Conservation (phyloP, 2,113 vertebrate genomes). For the Capreolus pygargus region DNA sequence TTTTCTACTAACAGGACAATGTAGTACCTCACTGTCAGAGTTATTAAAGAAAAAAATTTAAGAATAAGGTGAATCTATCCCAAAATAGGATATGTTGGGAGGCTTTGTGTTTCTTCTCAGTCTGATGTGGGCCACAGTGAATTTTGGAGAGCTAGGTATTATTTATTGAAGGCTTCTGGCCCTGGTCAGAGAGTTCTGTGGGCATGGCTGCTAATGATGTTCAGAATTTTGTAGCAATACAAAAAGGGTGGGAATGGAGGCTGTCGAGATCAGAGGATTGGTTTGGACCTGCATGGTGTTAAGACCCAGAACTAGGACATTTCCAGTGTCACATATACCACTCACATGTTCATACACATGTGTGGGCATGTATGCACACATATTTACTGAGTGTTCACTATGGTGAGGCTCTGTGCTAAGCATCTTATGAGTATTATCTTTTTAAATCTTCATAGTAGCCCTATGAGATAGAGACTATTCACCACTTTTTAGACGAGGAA, state of each 20-base stretch:
- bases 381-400: neutral
- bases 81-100: neutral
- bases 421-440: neutral
- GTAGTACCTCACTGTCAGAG: neutral
- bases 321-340: neutral
- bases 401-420: neutral
- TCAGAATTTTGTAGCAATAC: neutral
- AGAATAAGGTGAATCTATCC: neutral
- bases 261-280: neutral
- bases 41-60: neutral
- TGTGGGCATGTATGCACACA: rapidly evolving
- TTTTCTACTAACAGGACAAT: neutral
- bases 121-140: neutral
- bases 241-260: neutral
- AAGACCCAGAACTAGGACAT: neutral
- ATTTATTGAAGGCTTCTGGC: neutral
- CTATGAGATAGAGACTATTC: neutral
- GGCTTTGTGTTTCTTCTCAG: neutral
- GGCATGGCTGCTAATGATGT: neutral
- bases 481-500: neutral
- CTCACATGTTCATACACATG: neutral
- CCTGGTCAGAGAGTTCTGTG: neutral
- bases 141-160: neutral
- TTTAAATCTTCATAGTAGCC: neutral
- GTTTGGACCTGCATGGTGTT: neutral